Evolutionary conservation across 2,113 vertebrate species (phyloP).

Genomic region (Girardinichthys multiradiatus): DNA sequence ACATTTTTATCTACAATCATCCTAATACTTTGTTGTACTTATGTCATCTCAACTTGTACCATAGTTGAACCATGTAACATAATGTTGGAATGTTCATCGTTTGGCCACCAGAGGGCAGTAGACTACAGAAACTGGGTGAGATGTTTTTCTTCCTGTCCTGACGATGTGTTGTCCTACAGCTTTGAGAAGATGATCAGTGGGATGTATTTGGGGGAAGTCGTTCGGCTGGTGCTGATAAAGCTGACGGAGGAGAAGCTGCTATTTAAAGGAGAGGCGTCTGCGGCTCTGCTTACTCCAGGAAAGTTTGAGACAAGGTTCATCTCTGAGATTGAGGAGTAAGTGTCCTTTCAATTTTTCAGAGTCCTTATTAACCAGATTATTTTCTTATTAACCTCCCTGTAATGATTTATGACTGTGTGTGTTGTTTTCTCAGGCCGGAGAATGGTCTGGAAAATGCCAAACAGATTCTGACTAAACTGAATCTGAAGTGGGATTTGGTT

Average conservation of each 20-base stretch:
- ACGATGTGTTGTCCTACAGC: constrained; percentile 58
- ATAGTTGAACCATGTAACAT: background rate
- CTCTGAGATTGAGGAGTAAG: constrained; percentile 82
- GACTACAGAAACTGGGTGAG: background rate
- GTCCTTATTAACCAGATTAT: background rate
- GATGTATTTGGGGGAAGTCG: constrained; percentile 85
- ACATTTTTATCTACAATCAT: too few species aligned
- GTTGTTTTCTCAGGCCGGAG: constrained; percentile 41
- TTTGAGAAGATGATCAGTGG: constrained; percentile 91
- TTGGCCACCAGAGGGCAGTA: background rate
- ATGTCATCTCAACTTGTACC: background rate
- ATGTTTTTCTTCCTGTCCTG: background rate
- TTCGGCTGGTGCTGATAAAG: constrained; percentile 73
- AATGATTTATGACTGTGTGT: background rate
- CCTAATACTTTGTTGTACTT: too few species aligned
- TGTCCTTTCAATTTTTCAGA: background rate
- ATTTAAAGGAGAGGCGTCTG: constrained; percentile 64
- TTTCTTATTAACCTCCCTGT: background rate
- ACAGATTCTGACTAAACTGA: constrained; percentile 70
- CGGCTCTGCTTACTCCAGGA: constrained; percentile 52
- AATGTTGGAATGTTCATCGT: rapidly evolving
- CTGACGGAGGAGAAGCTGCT: constrained; percentile 74
- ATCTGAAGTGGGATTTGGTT: constrained; percentile 52
- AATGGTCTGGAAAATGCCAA: constrained; percentile 35
- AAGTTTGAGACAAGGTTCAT: constrained; percentile 76